Evolutionary conservation across 2,888 invertebrate genomes (phyloP).

Genomic region (Dolichopus griseipennis): DNA sequence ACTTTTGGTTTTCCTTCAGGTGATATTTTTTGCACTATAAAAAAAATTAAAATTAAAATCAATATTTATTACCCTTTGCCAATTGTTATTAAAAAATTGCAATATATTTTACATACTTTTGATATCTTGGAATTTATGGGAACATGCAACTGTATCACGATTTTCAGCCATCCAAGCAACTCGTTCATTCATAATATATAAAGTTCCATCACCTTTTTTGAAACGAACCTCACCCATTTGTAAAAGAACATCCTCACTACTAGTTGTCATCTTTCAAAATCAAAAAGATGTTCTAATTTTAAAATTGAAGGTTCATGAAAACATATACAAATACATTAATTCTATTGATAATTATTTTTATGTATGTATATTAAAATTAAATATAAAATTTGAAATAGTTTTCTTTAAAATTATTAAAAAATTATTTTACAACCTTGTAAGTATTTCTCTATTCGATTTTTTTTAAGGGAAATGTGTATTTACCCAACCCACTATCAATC

Average conservation of each 20-base stretch:
- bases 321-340: background rate
- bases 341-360: background rate
- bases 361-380: background rate
- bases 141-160: slow-evolving; percentile 82
- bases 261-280: slow-evolving; percentile 59
- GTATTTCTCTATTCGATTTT: background rate
- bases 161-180: slow-evolving; percentile 95
- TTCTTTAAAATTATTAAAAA: background rate
- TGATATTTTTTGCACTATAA: slow-evolving; percentile 88
- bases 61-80: background rate
- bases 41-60: slow-evolving; percentile 12
- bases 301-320: background rate
- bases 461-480: background rate
- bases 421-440: background rate
- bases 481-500: background rate
- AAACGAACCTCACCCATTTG: slow-evolving; percentile 87
- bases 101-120: slow-evolving; percentile 61
- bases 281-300: background rate
- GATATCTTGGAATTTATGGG: slow-evolving; percentile 90
- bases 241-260: slow-evolving; percentile 89
- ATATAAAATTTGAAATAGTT: background rate
- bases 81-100: background rate
- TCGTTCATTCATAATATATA: slow-evolving; percentile 89
- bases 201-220: slow-evolving; percentile 92
- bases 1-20: slow-evolving; percentile 97